Evolutionary conservation across 2,888 invertebrate species (phyloP), one percentile per base, ranked within the genome.

Genomic region (Coelopa pilipes): DNA sequence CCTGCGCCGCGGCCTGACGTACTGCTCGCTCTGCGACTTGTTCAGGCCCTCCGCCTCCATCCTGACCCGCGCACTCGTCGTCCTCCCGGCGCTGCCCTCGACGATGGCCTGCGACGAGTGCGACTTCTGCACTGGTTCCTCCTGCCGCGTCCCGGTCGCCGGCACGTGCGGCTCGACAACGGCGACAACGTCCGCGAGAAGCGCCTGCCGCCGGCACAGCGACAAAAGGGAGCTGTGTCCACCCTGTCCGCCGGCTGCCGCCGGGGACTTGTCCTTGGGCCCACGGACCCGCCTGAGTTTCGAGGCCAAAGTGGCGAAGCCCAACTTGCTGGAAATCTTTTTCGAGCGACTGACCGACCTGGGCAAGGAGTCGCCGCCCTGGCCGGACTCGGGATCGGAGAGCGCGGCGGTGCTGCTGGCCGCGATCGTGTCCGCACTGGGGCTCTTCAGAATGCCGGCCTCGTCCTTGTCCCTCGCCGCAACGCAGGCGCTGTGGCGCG

Each of bases 201-300:
- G 87, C 81, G 93, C 94, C 84, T 94, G 94, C 0, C 94, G 94
- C 0, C 94, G 89, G 79, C 94, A 94, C 5, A 94, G 88, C 1
- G 91, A 89, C 0, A 93, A 91, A 0, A 94, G 90, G 0, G 93
- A 91, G 72, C 91, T 34, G 4, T 34, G 91, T 81, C 90, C 88
- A 59, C 75, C n/a, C n/a, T n/a, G n/a, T n/a, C n/a, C 47, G 79
- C 77, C 62, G 80, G 80, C 45, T 1, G 76, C 75, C 83, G 85
- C 72, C 3, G 88, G 85, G 70, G 72, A 24, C 85, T 88, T 47
- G 77, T 70, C 55, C 17, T 74, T 70, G 45, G 71, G 82, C 13
- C 74, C 55, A 60, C 82, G 82, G 0, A 90, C 89, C 76, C 90
- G 89, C 2, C 90, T 88, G 75, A 92, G 89, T 83, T 91, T 92